Evolutionary conservation across 1,140 invertebrate genomes (phyloP).

Genomic region (Drosophila subpulchrella): DNA sequence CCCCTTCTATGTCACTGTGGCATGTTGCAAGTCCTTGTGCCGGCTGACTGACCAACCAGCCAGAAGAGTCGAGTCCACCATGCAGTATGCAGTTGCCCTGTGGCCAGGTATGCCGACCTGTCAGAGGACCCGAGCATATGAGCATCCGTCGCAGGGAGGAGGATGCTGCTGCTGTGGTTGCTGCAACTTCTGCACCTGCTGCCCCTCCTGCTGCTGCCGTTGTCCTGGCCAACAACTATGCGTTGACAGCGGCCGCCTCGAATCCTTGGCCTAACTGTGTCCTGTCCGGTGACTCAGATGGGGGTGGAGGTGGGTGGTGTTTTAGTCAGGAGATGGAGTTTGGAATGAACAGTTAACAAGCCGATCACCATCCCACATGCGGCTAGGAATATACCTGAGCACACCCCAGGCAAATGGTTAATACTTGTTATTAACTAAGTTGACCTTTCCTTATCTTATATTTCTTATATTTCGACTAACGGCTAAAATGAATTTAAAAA

Average conservation of each 20-base stretch:
- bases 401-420: constrained; percentile 18
- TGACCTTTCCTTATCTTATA: no score
- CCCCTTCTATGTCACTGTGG: constrained; percentile 12
- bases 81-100: constrained; percentile 31
- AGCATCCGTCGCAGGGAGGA: constrained; percentile 11
- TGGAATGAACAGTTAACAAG: constrained; percentile 31
- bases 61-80: constrained; percentile 28
- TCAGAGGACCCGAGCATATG: constrained; percentile 28
- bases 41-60: constrained; percentile 13
- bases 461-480: no score
- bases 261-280: constrained; percentile 34
- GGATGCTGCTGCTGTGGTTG: constrained; percentile 23
- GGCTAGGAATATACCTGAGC: neutral
- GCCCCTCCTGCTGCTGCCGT: constrained; percentile 14
- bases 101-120: constrained; percentile 34
- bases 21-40: constrained; percentile 27
- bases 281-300: neutral
- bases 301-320: neutral
- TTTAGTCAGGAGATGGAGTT: neutral
- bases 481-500: no score
- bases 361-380: constrained; percentile 20
- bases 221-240: constrained; percentile 28
- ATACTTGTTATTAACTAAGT: neutral
- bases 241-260: constrained; percentile 37
- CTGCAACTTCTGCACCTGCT: constrained; percentile 6